Evolutionary conservation across 2,113 vertebrate species (phyloP).

Genomic region (Telmatochromis brachygnathus): DNA sequence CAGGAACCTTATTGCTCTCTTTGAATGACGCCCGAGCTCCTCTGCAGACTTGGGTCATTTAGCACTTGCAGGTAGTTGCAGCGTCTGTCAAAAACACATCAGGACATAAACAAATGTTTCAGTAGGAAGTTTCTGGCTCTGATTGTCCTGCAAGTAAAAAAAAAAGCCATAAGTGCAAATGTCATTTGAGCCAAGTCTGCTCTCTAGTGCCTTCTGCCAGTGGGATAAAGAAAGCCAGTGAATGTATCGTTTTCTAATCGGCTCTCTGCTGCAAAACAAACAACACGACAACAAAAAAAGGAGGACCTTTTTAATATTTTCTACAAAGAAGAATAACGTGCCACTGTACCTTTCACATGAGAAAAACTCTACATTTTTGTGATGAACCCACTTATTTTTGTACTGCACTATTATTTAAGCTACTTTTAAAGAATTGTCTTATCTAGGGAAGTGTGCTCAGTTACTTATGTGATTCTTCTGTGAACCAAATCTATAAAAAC

Average conservation of each 20-base stretch:
- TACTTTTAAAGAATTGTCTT: conserved; percentile 48
- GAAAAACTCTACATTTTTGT: conserved; percentile 18
- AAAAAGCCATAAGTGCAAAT: conserved; percentile 23
- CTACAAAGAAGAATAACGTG: conserved; percentile 51
- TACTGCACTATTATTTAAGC: conserved; percentile 70
- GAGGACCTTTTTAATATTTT: conserved; percentile 46
- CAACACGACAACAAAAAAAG: not conserved
- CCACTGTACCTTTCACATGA: conserved; percentile 55
- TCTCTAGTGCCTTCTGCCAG: conserved; percentile 66
- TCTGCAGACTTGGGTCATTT: conserved; percentile 18
- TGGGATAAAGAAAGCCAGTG: conserved; percentile 48
- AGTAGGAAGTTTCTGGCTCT: not conserved
- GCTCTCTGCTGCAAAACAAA: conserved; percentile 31
- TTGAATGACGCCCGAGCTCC: not conserved
- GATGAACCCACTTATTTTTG: conserved; percentile 68
- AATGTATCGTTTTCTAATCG: conserved; percentile 61
- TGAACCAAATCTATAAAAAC: conserved; percentile 70
- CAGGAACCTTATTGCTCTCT: not conserved
- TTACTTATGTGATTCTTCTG: conserved; percentile 57
- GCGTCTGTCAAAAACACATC: not conserved
- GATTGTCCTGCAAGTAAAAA: not conserved
- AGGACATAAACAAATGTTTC: not conserved
- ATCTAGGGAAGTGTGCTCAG: conserved; percentile 52
- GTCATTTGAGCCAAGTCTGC: conserved; percentile 30
- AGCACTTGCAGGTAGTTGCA: not conserved